Percentiles rank a stretch among this genome's conserved stretches.
phyloP scores from a whole-genome alignment of 2,888 invertebrate species.

The Ectobius pallidus region DNA sequence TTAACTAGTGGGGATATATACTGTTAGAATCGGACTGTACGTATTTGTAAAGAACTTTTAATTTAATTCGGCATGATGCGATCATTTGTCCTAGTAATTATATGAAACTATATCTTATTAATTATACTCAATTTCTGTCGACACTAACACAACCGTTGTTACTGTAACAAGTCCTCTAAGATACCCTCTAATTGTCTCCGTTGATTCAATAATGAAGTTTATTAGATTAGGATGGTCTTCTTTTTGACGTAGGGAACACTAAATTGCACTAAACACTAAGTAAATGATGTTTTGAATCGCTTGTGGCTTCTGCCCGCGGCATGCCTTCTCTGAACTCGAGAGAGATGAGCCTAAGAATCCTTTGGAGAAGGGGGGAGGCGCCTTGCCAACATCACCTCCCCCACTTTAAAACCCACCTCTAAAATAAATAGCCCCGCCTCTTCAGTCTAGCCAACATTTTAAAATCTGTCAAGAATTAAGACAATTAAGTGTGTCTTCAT shows the following conservation, averaged over 20 bases:
- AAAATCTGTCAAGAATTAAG: constrained; percentile 1
- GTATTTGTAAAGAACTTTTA: not conserved
- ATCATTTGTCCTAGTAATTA: not conserved
- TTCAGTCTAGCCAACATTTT: constrained; percentile 18
- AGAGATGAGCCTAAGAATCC: not conserved
- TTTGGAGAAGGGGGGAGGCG: not conserved
- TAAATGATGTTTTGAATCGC: constrained; percentile 20
- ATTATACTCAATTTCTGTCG: not conserved
- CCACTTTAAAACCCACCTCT: constrained; percentile 11
- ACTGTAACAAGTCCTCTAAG: not conserved
- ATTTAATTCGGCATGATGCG: not conserved
- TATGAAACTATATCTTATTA: not conserved
- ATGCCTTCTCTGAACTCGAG: not conserved
- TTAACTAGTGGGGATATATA: no score
- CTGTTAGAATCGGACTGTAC: not conserved
- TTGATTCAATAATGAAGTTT: constrained; percentile 24
- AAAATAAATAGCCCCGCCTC: constrained; percentile 8
- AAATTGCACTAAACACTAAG: constrained; percentile 23
- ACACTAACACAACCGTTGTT: not conserved
- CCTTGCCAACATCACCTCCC: constrained; percentile 30
- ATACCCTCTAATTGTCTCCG: constrained; percentile 1
- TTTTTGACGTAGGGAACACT: constrained; percentile 1
- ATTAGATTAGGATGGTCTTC: not conserved
- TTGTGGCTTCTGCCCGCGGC: constrained; percentile 15
- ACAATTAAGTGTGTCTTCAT: not conserved